These are phyloP conservation scores for Limnephilus auricula DNA, from an alignment of 2,888 invertebrate species.

Conservation along the genomic window DNA sequence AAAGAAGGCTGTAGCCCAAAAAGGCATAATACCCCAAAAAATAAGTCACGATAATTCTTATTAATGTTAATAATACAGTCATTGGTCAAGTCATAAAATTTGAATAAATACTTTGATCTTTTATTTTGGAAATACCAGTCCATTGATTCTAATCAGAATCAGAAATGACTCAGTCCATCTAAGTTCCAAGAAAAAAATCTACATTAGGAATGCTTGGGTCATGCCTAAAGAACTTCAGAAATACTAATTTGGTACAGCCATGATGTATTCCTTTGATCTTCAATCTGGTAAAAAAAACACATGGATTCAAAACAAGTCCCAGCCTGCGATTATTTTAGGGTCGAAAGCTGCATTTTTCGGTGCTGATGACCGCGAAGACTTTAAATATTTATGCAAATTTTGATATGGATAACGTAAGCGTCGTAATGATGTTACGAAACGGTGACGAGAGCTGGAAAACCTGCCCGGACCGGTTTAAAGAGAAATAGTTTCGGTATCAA, in stretches of 20 bases:
- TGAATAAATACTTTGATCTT: neutral
- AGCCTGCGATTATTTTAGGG: neutral
- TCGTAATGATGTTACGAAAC: conserved; percentile 8
- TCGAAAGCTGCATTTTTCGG: neutral
- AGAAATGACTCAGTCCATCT: neutral
- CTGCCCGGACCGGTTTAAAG: conserved; percentile 6
- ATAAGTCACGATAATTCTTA: too few relatives aligned
- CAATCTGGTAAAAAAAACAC: neutral
- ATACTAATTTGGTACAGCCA: neutral
- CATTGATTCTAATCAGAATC: neutral
- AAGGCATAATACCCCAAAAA: too few relatives aligned
- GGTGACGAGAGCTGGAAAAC: conserved; percentile 8
- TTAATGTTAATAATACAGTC: neutral
- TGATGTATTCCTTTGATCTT: neutral
- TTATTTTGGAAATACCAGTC: neutral
- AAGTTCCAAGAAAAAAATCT: neutral
- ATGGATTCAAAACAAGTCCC: neutral
- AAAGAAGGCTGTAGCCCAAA: too few relatives aligned
- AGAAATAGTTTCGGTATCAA: conserved; percentile 9
- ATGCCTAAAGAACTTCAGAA: neutral
- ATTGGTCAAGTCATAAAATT: neutral
- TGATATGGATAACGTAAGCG: neutral
- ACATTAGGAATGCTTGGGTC: neutral
- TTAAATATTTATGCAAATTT: conserved; percentile 3
- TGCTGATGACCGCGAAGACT: neutral